Conservation (phyloP, 2,888 invertebrate species). For the Zelleria hepariella region DNA sequence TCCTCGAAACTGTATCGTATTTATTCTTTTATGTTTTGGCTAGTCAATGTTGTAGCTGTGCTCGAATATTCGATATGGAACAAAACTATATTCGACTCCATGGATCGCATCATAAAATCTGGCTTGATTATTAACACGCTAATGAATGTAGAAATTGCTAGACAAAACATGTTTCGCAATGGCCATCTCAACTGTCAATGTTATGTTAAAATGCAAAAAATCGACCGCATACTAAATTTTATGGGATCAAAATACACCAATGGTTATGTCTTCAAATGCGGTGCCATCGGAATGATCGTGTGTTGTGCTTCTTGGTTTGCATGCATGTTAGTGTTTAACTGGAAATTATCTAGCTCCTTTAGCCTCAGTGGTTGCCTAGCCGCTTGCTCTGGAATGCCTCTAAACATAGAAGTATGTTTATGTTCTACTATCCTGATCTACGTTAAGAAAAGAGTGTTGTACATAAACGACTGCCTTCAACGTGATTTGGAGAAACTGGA, state of each 20-base stretch:
- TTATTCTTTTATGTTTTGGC: slow-evolving; percentile 28
- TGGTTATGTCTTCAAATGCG: slow-evolving; percentile 16
- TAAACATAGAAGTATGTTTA: slow-evolving; percentile 26
- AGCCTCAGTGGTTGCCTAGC: slow-evolving; percentile 22
- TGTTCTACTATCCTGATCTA: slow-evolving; percentile 25
- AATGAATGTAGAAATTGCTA: slow-evolving; percentile 22
- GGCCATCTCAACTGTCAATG: slow-evolving; percentile 25
- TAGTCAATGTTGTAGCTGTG: slow-evolving; percentile 20
- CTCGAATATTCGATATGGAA: slow-evolving; percentile 20
- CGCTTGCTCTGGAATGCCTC: slow-evolving; percentile 18
- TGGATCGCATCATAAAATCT: slow-evolving; percentile 26
- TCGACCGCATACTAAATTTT: slow-evolving; percentile 33
- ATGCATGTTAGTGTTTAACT: slow-evolving; percentile 22
- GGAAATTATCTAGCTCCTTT: slow-evolving; percentile 18
- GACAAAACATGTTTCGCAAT: slow-evolving; percentile 22
- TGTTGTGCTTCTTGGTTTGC: slow-evolving; percentile 8
- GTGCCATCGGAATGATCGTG: slow-evolving; percentile 3
- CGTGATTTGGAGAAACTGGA: slow-evolving; percentile 9
- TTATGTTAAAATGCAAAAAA: slow-evolving; percentile 43
- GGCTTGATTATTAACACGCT: slow-evolving; percentile 22
- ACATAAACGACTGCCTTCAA: slow-evolving; percentile 26
- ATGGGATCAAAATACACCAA: slow-evolving; percentile 23
- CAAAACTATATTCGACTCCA: slow-evolving; percentile 17
- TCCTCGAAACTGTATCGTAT: slow-evolving; percentile 25
- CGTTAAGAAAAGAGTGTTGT: slow-evolving; percentile 25